These are phyloP conservation scores for Todus mexicanus DNA, from an alignment of 2,797 vertebrate species.

Conservation along the genomic window DNA sequence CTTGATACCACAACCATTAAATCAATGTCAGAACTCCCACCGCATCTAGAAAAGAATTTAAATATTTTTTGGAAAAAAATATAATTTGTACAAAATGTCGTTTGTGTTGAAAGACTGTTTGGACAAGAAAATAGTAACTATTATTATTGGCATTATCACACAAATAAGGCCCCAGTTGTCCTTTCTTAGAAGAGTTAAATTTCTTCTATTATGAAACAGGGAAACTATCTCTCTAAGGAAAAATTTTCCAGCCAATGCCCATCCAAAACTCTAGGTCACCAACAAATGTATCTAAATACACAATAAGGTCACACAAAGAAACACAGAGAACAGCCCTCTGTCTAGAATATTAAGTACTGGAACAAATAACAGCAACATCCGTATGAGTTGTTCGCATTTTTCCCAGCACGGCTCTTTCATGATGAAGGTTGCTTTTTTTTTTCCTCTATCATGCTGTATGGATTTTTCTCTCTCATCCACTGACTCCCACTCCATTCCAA, in stretches of 20 bases:
- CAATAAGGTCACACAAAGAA: constrained; percentile 36
- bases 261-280: constrained; percentile 60
- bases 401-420: constrained; percentile 6
- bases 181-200: constrained; percentile 62
- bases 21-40: constrained; percentile 18
- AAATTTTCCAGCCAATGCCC: constrained; percentile 42
- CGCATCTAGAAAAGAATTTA: constrained; percentile 20
- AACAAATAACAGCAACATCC: constrained; percentile 49
- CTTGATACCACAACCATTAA: not conserved
- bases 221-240: constrained; percentile 42
- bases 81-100: constrained; percentile 11
- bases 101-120: constrained; percentile 16
- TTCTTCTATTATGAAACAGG: constrained; percentile 42
- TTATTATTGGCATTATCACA: constrained; percentile 43
- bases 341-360: constrained; percentile 48
- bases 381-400: constrained; percentile 9
- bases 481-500: not conserved
- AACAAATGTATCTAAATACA: constrained; percentile 44
- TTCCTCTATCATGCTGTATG: not conserved
- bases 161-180: not conserved
- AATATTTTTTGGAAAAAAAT: constrained; percentile 1
- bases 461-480: constrained; percentile 8
- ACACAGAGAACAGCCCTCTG: constrained; percentile 22
- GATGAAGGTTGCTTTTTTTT: not conserved
- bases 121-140: not conserved